Conservation (phyloP, 2,888 invertebrate species). For the Palloptera scutellata region DNA sequence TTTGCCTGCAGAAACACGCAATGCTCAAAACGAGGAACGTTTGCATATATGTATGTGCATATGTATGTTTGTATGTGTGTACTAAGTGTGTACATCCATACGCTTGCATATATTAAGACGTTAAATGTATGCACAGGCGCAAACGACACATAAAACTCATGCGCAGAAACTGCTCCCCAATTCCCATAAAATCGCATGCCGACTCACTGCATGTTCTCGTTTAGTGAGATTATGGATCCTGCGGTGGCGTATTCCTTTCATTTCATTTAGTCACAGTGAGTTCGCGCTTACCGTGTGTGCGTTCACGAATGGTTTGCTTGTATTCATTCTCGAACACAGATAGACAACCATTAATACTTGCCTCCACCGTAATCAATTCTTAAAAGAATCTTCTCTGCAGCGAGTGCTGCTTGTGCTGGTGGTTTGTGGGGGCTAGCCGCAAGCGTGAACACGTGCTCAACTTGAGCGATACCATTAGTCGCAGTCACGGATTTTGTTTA, state of each 20-base stretch:
- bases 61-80: background rate
- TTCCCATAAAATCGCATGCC: conserved; percentile 7
- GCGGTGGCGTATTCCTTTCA: conserved; percentile 10
- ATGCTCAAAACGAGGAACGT: conserved; percentile 13
- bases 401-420: background rate
- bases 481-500: conserved; percentile 53
- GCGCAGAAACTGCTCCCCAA: conserved; percentile 13
- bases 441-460: conserved; percentile 37
- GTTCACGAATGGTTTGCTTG: conserved; percentile 14
- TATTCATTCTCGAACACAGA: no score
- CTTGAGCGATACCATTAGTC: conserved; percentile 53
- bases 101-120: conserved; percentile 55
- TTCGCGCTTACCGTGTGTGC: background rate
- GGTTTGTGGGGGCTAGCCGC: conserved; percentile 27
- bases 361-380: conserved; percentile 58
- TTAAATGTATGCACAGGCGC: conserved; percentile 59
- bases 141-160: conserved; percentile 31
- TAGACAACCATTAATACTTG: conserved; percentile 30
- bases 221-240: conserved; percentile 8
- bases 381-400: conserved; percentile 36
- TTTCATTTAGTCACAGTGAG: background rate
- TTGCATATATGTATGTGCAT: background rate
- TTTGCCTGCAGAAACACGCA: conserved; percentile 57
- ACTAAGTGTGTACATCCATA: conserved; percentile 12
- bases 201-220: conserved; percentile 9